Base-by-base conservation (phyloP, 2,888 invertebrate species). In the Galeopsomyia nigrocyanea region DNA sequence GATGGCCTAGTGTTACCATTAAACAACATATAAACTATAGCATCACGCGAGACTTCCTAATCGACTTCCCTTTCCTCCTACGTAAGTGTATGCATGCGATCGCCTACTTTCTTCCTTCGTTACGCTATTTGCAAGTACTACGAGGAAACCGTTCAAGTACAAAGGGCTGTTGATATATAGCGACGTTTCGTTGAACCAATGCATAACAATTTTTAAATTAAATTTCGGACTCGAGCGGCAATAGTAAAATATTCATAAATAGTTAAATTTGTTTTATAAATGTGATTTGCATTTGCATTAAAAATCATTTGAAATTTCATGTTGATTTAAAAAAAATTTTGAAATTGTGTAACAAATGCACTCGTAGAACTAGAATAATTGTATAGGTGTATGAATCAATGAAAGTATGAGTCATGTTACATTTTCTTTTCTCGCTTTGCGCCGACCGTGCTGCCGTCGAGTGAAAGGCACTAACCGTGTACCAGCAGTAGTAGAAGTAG, bases 381-480 rank as follows among this genome's bases (percentile, higher is more conserved):
- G 13, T 10, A 31, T 5, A 7, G 13, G 39, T 26, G 39, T 39
- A 39, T 7, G 39, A 39, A 39, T 39, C 39, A 39, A 39, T 31
- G 31, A 31, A 31, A 31, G 31, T 31, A 31, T 7, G 31, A 31
- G 31, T 7, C 65, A 65, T 61, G 21, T 17, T 73, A 47, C 5
- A 19, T 58, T 46, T 53, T 16, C 60, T 21, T 61, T 66, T 26
- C 26, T 26, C 58, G 14, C 31, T 56, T 13, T 57, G 19, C 17
- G 53, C 47, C 47, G 57, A 66, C 7, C 10, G 66, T 69, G 69
- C 69, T 69, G 73, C 73, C 73, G 66, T 53, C 73, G 16, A 10
- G 49, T 47, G 66, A 58, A 63, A 58, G 19, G 17, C 39, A 47
- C 19, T 19, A 39, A 39, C 39, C 39, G 39, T 26, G 62, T 31